Evolutionary conservation across 2,888 invertebrate species (phyloP), one percentile per base, ranked within the genome.

Genomic region (Nudaria mundana): DNA sequence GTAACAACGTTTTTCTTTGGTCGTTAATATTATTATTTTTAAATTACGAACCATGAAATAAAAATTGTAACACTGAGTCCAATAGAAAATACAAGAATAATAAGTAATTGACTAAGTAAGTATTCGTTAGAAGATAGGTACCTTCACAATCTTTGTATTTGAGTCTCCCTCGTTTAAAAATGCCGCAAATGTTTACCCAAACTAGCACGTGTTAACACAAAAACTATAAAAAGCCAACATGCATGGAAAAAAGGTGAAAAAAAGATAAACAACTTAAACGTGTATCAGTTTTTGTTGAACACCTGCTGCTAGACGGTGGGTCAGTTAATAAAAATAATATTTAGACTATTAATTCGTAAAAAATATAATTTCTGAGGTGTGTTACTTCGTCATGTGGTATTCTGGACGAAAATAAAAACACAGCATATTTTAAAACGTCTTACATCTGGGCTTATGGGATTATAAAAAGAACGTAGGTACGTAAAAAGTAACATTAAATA

Each of bases 191-290:
- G 58, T 59, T 59, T 59, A 58, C 63, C 53, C 43, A 42, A 37
- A 35, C 47, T 59, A 76, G 81, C 84, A 75, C 81, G 82, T 79
- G 82, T 79, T 78, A 74, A 71, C 60, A 63, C 66, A 59, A 49
- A 61, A 55, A 49, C 56, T 52, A 59, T 60, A 65, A 71, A 66
- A 63, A 66, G 61, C 50, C 46, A 26, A 42, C 46, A 51, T 57
- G 49, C 53, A 40, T 39, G n/a, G 47, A 47, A 48, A 64, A 53
- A 64, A 53, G 61, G 15, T 4, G 10, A 53, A 57, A 56, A 64
- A 64, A 71, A 55, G 44, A 51, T 39, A 39, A 8, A 39, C 37
- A 44, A 48, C 45, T 45, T 43, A 37, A 33, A 37, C 41, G 10
- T 24, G 22, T 33, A 24, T 33, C 33, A 33, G 32, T 53, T 51